These are phyloP conservation scores for Acrocephalus kingi DNA, from an alignment of 2,113 vertebrate species.

Conservation along the genomic window DNA sequence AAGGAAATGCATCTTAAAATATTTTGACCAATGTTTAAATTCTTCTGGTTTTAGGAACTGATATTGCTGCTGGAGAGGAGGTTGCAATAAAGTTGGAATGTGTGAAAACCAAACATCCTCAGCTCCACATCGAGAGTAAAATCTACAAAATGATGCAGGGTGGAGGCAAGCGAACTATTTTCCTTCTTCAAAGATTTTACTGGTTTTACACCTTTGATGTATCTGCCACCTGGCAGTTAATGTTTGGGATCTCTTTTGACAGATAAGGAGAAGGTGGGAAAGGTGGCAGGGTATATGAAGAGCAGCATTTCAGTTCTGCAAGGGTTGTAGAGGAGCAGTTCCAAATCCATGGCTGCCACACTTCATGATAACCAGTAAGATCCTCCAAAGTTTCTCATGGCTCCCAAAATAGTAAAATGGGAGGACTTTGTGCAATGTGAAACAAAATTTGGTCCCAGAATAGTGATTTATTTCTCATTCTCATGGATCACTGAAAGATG, in stretches of 20 bases:
- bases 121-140: constrained; percentile 98
- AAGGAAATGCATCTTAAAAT: not conserved
- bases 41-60: constrained; percentile 81
- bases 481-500: not conserved
- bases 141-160: constrained; percentile 99
- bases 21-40: not conserved
- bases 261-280: not conserved
- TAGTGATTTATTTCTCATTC: not conserved
- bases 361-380: not conserved
- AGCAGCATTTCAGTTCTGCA: not conserved
- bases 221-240: not conserved
- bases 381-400: not conserved
- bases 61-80: constrained; percentile 93
- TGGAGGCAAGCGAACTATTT: constrained; percentile 79
- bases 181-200: not conserved
- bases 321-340: not conserved
- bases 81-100: constrained; percentile 97
- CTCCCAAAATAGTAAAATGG: not conserved
- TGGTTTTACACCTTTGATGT: not conserved
- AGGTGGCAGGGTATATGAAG: not conserved
- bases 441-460: not conserved
- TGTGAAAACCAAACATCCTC: constrained; percentile 97
- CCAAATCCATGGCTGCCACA: not conserved
- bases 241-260: not conserved
- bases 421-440: not conserved